Base-by-base conservation (phyloP, 30 jellyfish, hydroid and myxozoan genomes). In the Aurelia coerulea region DNA sequence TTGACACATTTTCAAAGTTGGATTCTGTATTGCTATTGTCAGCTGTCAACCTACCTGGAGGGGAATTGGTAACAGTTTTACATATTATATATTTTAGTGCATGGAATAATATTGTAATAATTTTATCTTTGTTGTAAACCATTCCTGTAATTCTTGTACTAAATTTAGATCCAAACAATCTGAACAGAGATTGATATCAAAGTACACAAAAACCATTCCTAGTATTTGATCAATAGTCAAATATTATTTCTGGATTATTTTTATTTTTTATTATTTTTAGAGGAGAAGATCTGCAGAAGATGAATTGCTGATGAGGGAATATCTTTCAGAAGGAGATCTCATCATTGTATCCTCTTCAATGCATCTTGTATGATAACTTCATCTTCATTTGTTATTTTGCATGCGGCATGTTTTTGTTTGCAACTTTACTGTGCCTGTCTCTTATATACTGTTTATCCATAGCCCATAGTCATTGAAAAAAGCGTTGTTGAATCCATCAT, bases 31-130 rank as follows among this genome's bases (percentile, higher is more conserved):
- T 96, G 62, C 82, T 96, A 14, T 91, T 96, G 9, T 96, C 99
- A 7, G 91, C 98, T 62, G 98, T 96, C 29, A 96, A 96, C 63
- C 90, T 96, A 9, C 99, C 99, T 63, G 99, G 99, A 5, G 99
- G 99, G 34, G 99, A 96, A 68, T 81, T 96, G 91, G 97, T 91
- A 82, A 34, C 84, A 32, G 3, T 18, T 29, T 19, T 65, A 16
- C 6, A 4, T 7, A 0, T 18, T 65, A 54, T 16, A 46, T 46
- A 4, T 46, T 46, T 7, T 13, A 46, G 2, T 46, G 56, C 5
- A 37, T 37, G 49, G 3, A 37, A 3, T 23, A 23, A 23, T 23
- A 23, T 23, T 23, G 29, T 23, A 23, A 23, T 23, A 23, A 23
- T 23, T 23, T 23, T 23, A 23, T 23, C 29, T 23, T 23, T 23